Base-by-base conservation (phyloP, 2,113 vertebrate species). In the Boulengeromyrus knoepffleri region DNA sequence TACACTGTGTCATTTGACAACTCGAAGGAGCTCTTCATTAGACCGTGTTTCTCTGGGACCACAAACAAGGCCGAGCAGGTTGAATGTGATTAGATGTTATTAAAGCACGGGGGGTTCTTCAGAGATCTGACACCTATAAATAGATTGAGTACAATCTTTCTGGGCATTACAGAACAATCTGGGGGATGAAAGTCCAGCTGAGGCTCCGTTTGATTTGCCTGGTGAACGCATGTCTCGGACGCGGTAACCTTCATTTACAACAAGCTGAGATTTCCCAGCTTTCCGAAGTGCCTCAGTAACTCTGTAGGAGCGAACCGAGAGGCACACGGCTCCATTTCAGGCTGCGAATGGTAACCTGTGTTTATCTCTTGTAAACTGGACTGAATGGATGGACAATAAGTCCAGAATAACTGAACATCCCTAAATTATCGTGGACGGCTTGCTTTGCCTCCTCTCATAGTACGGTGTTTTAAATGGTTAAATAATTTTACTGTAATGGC, bases 121-220 rank as follows among this genome's bases (percentile, higher is more conserved):
- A 52, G 93, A 94, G 96, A 96, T 89, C 91, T 3, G 85, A 36
- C 17, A 87, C 85, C 92, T 94, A 95, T 93, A 94, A 96, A 96
- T 93, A 94, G 91, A 93, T 94, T 90, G 89, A 93, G 92, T 93
- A 93, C 94, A 39, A 39, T 96, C 96, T 95, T 96, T 90, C 92
- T 92, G 93, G 91, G 90, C 94, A 95, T 94, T 52, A n/a, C 7
- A 27, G 85, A 52, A 85, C 83, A 85, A 27, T 80, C 74, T 7
- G 36, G 36, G 19, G 83, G 83, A 46, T 85, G 21, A 85, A 56
- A 85, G 39, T 42, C 45, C 47, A 47, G 83, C 83, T 8, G 36
- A 42, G 74, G 36, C 74, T 39, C 36, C 2, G 2, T 80, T 80
- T 80, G 31, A 19, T 80, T 80, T 42, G n/a, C 36, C 74, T 80